phyloP scores from a whole-genome alignment of 1,140 invertebrate species.

The Heliconius hewitsoni region DNA sequence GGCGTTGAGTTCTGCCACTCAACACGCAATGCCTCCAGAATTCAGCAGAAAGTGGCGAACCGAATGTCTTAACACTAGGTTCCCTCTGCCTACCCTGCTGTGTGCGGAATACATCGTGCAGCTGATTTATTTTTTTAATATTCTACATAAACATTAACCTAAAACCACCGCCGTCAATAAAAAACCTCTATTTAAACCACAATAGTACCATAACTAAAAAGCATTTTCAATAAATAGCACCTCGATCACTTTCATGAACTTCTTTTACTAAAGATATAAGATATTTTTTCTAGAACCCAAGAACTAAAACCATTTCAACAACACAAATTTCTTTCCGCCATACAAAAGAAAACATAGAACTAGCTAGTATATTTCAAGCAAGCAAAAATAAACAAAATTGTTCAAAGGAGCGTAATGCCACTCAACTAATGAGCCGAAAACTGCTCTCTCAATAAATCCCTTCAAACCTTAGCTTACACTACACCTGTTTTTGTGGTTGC shows the following conservation, averaged over 20 bases:
- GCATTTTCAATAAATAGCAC: too few species aligned
- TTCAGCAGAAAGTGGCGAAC: too few species aligned
- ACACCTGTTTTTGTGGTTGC: slow-evolving; percentile 59
- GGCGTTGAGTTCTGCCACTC: too few species aligned
- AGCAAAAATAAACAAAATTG: slow-evolving; percentile 35
- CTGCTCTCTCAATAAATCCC: slow-evolving; percentile 48
- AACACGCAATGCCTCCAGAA: too few species aligned
- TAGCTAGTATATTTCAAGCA: slow-evolving; percentile 17
- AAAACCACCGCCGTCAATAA: too few species aligned
- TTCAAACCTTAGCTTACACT: slow-evolving; percentile 41
- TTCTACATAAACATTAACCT: too few species aligned
- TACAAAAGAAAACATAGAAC: slow-evolving; percentile 20
- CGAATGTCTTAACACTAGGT: too few species aligned
- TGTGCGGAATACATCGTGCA: too few species aligned
- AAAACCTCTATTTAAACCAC: too few species aligned
- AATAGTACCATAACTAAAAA: too few species aligned
- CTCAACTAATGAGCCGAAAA: slow-evolving; percentile 45
- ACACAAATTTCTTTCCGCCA: neutral
- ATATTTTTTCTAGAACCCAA: neutral
- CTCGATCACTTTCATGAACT: neutral
- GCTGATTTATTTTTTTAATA: too few species aligned
- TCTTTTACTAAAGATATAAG: neutral
- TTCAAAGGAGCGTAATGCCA: slow-evolving; percentile 39
- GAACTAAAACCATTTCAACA: neutral
- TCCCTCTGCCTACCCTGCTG: too few species aligned